Conservation (phyloP, 2,113 vertebrate species). For the Thalassarche chlororhynchos region DNA sequence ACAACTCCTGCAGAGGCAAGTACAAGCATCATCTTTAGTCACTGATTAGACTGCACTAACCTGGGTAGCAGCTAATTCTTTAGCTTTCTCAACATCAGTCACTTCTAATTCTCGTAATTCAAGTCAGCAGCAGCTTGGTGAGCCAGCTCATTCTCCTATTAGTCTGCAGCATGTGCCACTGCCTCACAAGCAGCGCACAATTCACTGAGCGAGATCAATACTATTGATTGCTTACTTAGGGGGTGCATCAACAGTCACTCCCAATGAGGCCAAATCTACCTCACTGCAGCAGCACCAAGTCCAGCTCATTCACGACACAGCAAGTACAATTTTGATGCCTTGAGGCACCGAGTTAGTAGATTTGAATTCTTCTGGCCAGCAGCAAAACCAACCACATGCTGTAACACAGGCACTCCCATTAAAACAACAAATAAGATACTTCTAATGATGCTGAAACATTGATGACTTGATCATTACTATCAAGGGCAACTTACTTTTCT, state of each 20-base stretch:
- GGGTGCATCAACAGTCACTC: conserved; percentile 24
- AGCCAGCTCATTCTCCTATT: background rate
- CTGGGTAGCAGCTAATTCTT: background rate
- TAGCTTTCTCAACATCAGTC: background rate
- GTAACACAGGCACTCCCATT: background rate
- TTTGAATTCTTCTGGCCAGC: background rate
- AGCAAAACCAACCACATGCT: background rate
- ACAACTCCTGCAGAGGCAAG: background rate
- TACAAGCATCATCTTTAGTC: background rate
- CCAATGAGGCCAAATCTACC: background rate
- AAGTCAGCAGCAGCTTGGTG: background rate
- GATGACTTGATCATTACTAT: background rate
- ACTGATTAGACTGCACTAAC: background rate
- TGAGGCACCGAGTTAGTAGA: background rate
- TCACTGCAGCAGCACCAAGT: background rate
- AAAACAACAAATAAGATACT: background rate
- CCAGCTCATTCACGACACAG: background rate
- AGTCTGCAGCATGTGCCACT: background rate
- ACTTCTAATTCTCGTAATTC: background rate
- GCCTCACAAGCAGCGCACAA: background rate
- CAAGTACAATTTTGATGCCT: background rate
- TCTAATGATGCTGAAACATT: background rate
- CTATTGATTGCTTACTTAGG: conserved; percentile 27
- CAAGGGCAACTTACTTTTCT: background rate
- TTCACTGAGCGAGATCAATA: background rate